phyloP scores from a whole-genome alignment of 2,113 vertebrate genomes.

The Sphaerodactylus townsendi region DNA sequence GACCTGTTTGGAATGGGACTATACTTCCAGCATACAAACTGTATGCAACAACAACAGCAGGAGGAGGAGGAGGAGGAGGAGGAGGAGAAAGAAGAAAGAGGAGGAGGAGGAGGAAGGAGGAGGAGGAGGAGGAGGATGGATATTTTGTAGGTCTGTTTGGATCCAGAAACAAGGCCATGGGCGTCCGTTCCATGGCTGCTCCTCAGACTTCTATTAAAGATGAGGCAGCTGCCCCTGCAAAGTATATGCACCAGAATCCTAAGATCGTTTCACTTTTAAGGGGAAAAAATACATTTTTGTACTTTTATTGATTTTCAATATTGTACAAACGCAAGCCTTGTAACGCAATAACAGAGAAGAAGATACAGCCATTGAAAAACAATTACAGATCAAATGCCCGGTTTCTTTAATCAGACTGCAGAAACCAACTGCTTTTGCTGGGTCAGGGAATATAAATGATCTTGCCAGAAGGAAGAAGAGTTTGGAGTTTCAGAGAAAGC shows the following conservation, averaged over 20 bases:
- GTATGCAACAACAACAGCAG: too few relatives aligned
- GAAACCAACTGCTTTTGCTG: background rate
- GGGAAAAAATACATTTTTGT: constrained; percentile 44
- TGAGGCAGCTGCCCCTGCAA: background rate
- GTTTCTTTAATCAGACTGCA: constrained; percentile 16
- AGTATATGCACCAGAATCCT: constrained; percentile 27
- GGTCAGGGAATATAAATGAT: background rate
- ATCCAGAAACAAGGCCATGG: background rate
- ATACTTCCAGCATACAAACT: too few relatives aligned
- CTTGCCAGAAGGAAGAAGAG: background rate
- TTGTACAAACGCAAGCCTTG: constrained; percentile 46
- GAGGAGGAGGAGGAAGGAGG: too few relatives aligned
- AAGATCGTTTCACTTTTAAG: constrained; percentile 55
- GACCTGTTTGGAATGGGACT: too few relatives aligned
- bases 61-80: too few relatives aligned
- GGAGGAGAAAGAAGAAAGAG: too few relatives aligned
- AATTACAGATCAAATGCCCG: constrained; percentile 32
- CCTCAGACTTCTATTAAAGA: rapidly evolving
- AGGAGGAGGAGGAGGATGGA: too few relatives aligned
- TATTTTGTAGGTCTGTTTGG: too few relatives aligned
- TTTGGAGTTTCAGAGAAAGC: background rate
- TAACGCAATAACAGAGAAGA: constrained; percentile 56
- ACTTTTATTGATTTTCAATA: constrained; percentile 70
- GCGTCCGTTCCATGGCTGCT: background rate
- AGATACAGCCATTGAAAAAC: constrained; percentile 54